Percentiles rank a stretch among this genome's conserved stretches.
Evolutionary conservation across 2,888 invertebrate species (phyloP).

Genomic region (Magallana nippona): DNA sequence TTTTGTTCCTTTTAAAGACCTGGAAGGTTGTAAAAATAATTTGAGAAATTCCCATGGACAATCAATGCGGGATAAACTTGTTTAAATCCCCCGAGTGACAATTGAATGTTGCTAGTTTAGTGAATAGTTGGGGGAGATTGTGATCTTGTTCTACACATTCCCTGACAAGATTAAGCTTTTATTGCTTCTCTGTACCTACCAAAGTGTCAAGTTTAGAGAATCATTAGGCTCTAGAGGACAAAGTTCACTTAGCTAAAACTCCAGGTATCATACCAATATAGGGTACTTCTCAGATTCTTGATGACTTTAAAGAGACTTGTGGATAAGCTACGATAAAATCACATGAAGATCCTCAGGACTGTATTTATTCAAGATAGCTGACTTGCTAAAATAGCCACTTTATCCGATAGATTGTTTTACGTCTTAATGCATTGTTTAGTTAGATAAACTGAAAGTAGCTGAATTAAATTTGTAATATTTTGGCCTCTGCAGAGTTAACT

Average conservation of each 20-base stretch:
- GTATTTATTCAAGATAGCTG: conserved; percentile 14
- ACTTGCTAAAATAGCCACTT: background rate
- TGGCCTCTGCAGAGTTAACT: background rate
- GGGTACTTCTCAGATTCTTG: background rate
- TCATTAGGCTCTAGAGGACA: background rate
- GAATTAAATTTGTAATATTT: background rate
- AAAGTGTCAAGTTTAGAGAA: background rate
- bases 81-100: background rate
- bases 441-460: background rate
- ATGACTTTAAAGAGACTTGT: conserved; percentile 19
- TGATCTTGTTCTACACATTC: background rate
- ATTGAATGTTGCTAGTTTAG: conserved; percentile 11
- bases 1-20: conserved; percentile 26
- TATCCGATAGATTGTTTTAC: conserved; percentile 3
- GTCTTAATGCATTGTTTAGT: background rate
- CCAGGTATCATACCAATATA: background rate
- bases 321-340: background rate
- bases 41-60: conserved; percentile 23
- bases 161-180: background rate
- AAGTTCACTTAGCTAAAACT: conserved; percentile 2
- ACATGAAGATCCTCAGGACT: background rate
- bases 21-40: conserved; percentile 8
- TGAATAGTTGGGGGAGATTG: background rate
- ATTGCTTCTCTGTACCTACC: background rate
- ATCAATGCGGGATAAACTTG: background rate